Evolutionary conservation across 2,797 vertebrate genomes (phyloP).

Genomic region (Limosa lapponica): DNA sequence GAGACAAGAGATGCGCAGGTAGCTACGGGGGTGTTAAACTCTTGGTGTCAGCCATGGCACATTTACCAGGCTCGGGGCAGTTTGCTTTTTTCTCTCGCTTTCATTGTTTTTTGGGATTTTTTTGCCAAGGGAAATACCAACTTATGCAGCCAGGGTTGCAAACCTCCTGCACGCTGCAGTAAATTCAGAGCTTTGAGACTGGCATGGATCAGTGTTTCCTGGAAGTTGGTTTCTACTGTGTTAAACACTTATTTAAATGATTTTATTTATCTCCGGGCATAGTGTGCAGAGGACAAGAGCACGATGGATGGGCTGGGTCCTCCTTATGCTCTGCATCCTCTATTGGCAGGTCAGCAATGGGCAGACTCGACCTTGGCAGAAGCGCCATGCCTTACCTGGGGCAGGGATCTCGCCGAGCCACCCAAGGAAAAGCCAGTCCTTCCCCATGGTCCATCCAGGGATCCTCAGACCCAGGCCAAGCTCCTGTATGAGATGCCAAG

Average conservation of each 20-base stretch:
- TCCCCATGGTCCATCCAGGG: not conserved
- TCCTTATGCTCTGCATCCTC: not conserved
- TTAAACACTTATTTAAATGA: not conserved
- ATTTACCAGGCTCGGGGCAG: not conserved
- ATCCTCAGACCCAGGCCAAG: not conserved
- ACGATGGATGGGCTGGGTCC: not conserved
- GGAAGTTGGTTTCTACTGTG: not conserved
- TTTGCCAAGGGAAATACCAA: not conserved
- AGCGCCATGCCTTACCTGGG: not conserved
- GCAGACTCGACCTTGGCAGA: not conserved
- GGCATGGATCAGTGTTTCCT: not conserved
- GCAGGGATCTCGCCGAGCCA: not conserved
- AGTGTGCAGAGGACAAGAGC: fast-evolving
- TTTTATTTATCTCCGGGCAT: not conserved
- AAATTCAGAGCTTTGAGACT: not conserved
- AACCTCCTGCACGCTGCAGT: not conserved
- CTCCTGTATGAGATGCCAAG: not conserved
- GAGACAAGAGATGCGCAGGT: not conserved
- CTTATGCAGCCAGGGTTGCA: not conserved
- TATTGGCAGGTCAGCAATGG: not conserved
- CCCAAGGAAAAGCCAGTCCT: not conserved
- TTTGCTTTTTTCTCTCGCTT: not conserved
- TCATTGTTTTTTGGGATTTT: not conserved
- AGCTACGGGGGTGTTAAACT: not conserved
- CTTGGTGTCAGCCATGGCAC: not conserved